Evolutionary conservation across 2,797 vertebrate genomes (phyloP).

Genomic region (Acanthurus tractus): DNA sequence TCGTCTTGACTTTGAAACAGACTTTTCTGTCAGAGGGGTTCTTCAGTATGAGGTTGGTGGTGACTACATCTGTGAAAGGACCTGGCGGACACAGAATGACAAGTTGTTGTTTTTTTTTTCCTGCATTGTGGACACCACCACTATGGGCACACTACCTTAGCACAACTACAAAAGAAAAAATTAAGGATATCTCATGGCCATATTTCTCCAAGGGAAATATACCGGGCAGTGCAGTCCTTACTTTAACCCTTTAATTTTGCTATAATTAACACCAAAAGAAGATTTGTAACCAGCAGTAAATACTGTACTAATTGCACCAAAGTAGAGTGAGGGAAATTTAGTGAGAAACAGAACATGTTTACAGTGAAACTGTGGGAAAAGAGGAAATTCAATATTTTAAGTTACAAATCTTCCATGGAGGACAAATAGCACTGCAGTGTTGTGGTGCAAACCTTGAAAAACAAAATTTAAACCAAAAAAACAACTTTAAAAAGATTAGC

Average conservation of each 20-base stretch:
- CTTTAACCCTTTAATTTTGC: neutral
- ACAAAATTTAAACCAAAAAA: neutral
- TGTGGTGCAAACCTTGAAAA: neutral
- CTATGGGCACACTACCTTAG: neutral
- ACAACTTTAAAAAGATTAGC: conserved; percentile 34
- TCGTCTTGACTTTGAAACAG: conserved; percentile 99
- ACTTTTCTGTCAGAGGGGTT: conserved; percentile 97
- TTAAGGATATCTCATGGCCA: neutral
- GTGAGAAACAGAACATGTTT: conserved; percentile 4
- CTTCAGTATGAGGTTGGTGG: conserved; percentile 96
- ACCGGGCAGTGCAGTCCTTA: neutral
- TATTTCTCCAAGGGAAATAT: neutral
- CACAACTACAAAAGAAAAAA: neutral
- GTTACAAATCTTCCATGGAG: neutral
- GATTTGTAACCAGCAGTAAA: neutral
- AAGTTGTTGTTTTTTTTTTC: neutral
- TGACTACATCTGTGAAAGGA: conserved; percentile 99
- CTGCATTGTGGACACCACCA: neutral
- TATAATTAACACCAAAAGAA: neutral
- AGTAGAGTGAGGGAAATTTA: neutral
- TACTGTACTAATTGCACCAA: neutral
- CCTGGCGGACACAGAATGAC: conserved; percentile 74
- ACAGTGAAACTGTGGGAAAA: neutral
- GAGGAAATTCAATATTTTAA: conserved; percentile 24
- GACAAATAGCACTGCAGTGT: neutral